Base-by-base conservation (phyloP, 2,797 vertebrate species). In the Neosilurus mollespiculum region DNA sequence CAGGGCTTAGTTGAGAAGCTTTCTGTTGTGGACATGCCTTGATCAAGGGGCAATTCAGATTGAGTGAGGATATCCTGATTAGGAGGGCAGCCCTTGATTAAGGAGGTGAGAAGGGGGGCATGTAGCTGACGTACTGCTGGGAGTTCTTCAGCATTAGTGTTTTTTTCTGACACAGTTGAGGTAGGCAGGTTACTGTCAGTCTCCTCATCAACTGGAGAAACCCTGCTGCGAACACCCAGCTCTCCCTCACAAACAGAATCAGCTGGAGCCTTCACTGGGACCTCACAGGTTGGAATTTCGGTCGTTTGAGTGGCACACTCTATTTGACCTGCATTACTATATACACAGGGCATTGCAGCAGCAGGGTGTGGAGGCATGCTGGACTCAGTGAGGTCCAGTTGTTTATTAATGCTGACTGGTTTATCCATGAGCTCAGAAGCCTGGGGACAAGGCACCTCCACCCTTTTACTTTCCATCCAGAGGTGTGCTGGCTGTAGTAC, bases 211-310 rank as follows among this genome's bases (percentile, higher is more conserved):
- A 69, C 72, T 22, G 81, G 78, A 43, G 66, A 83, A 2, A 59
- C n/a, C 0, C 71, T 11, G 70, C 61, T 80, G 62, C 62, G 67
- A 67, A 67, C 51, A 67, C 12, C n/a, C 2, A 9, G 9, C 56
- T 69, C 64, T 80, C 51, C 64, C 12, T 80, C 64, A 64, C 89
- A 91, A 69, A 88, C 86, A 0, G 89, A 91, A 84, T 91, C 91
- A 16, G 89, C 88, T 69, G 83, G 58, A 0, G 87, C 90, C 69
- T 86, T 88, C 9, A 92, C 88, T 70, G 88, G 84, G 18, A 82
- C 82, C 30, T 83, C 67, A 16, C 20, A 61, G n/a, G 22, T 26
- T n/a, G 37, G 15, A 16, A 59, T 71, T 20, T 83, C 76, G 0
- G 18, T 65, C 67, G 24, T 81, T 15, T 34, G 69, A 15, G 86